These are phyloP conservation scores for Maniola hyperantus DNA, from an alignment of 2,888 invertebrate genomes.

Conservation along the genomic window DNA sequence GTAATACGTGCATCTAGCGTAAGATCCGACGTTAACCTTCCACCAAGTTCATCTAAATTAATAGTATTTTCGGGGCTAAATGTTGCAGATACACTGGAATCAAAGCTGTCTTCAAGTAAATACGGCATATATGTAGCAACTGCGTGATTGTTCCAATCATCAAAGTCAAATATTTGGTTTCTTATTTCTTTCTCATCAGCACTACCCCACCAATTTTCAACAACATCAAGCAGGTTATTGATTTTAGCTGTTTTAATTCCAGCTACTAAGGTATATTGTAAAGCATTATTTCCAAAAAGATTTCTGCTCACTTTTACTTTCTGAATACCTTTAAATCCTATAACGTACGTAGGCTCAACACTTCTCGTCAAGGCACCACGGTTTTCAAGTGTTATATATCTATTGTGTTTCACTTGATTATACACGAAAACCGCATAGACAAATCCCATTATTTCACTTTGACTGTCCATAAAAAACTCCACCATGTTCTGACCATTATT, in stretches of 20 bases:
- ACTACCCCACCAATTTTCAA: slow-evolving; percentile 98
- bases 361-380: slow-evolving; percentile 64
- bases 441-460: slow-evolving; percentile 95
- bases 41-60: slow-evolving; percentile 88
- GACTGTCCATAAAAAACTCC: slow-evolving; percentile 94
- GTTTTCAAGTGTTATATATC: slow-evolving; percentile 64
- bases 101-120: slow-evolving; percentile 89
- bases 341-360: slow-evolving; percentile 89
- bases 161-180: slow-evolving; percentile 96
- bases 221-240: slow-evolving; percentile 92
- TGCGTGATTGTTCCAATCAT: slow-evolving; percentile 99
- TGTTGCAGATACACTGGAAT: slow-evolving; percentile 88
- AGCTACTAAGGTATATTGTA: slow-evolving; percentile 95
- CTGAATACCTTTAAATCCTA: slow-evolving; percentile 97
- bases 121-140: slow-evolving; percentile 95
- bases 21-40: slow-evolving; percentile 87
- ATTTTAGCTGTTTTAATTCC: slow-evolving; percentile 95
- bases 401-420: slow-evolving; percentile 90
- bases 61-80: slow-evolving; percentile 82
- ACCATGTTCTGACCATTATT: slow-evolving; percentile 93
- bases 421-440: slow-evolving; percentile 90
- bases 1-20: slow-evolving; percentile 83
- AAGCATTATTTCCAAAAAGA: slow-evolving; percentile 90
- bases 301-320: slow-evolving; percentile 95
- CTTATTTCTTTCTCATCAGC: slow-evolving; percentile 88